Conservation (phyloP, 2,113 vertebrate species). For the Hemiprocne comata region DNA sequence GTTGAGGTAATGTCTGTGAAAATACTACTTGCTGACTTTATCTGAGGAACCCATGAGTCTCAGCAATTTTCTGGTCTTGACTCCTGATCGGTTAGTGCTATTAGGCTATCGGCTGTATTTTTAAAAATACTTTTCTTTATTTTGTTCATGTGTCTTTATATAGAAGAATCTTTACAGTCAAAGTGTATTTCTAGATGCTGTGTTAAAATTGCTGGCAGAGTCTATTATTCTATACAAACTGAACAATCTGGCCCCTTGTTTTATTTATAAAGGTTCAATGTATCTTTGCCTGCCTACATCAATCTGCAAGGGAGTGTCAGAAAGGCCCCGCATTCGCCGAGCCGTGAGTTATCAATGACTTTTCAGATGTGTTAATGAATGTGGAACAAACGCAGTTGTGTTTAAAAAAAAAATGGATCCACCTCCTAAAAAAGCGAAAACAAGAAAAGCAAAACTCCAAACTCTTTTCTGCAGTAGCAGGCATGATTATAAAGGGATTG, state of each 20-base stretch:
- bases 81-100: conserved; percentile 11
- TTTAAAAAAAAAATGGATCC: conserved; percentile 66
- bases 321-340: conserved; percentile 89
- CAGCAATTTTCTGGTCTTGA: background rate
- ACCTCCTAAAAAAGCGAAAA: conserved; percentile 25
- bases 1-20: background rate
- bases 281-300: conserved; percentile 90
- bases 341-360: conserved; percentile 88
- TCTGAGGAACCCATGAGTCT: background rate
- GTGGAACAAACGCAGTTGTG: conserved; percentile 82
- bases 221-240: conserved; percentile 86
- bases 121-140: conserved; percentile 22
- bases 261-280: conserved; percentile 92
- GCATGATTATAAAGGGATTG: conserved; percentile 72
- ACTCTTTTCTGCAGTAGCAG: conserved; percentile 74
- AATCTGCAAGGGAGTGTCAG: conserved; percentile 89
- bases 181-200: conserved; percentile 84
- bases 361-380: conserved; percentile 90
- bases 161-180: conserved; percentile 77
- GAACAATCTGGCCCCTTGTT: conserved; percentile 91
- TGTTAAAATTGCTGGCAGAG: conserved; percentile 86
- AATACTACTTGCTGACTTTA: background rate
- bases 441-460: background rate
- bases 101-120: conserved; percentile 25
- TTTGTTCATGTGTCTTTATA: conserved; percentile 78